Conservation (phyloP, 2,888 invertebrate species). For the Hesperia comma region DNA sequence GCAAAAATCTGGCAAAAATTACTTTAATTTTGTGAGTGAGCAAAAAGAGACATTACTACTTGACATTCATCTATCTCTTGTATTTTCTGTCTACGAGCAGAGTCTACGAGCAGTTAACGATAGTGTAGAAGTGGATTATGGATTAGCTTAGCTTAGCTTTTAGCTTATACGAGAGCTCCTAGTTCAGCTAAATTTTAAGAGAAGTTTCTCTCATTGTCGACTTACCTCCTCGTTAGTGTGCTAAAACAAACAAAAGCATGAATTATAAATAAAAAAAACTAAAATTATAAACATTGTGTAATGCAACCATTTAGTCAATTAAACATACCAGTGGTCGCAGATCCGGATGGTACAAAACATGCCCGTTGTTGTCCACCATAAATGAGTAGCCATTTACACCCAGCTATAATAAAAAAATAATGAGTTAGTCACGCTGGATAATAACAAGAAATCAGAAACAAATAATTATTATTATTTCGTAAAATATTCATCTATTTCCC, state of each 20-base stretch:
- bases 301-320: not conserved
- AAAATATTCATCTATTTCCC: no score
- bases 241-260: conserved; percentile 67
- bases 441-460: no score
- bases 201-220: conserved; percentile 35
- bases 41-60: not conserved
- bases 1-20: no score
- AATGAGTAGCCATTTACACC: conserved; percentile 98
- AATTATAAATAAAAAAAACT: conserved; percentile 18
- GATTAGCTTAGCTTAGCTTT: no score
- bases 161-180: not conserved
- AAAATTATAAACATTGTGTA: not conserved
- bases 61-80: no score
- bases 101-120: not conserved
- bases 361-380: conserved; percentile 98
- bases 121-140: no score
- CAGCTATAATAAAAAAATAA: conserved; percentile 85
- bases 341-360: conserved; percentile 97
- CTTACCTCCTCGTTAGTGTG: conserved; percentile 85
- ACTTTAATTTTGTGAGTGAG: not conserved
- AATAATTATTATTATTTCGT: not conserved
- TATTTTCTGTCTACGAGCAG: not conserved
- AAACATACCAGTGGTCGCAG: conserved; percentile 92
- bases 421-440: not conserved
- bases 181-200: not conserved